Percentiles rank a stretch among this genome's conserved stretches.
These are phyloP conservation scores for Parauchenoglanis punctatus DNA, from an alignment of 2,797 vertebrate genomes.

Conservation along the genomic window DNA sequence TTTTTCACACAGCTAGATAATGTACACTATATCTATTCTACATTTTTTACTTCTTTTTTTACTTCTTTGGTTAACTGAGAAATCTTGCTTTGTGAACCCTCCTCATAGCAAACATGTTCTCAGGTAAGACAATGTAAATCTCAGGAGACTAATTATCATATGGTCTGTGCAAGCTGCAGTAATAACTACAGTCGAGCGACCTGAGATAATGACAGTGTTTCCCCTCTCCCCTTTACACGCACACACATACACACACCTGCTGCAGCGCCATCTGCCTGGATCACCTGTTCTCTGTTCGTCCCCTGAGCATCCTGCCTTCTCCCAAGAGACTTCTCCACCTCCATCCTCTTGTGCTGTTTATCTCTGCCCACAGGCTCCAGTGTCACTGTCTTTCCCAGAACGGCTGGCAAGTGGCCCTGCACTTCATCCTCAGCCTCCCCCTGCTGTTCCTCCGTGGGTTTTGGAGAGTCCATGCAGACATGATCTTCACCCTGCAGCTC, in stretches of 20 bases:
- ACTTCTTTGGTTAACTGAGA: background rate
- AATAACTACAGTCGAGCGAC: slow-evolving; percentile 24
- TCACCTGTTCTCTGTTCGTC: slow-evolving; percentile 42
- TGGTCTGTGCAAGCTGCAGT: slow-evolving; percentile 29
- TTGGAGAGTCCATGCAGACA: slow-evolving; percentile 19
- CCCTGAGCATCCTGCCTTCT: slow-evolving; percentile 30
- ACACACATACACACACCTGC: slow-evolving; percentile 68
- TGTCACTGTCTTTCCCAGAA: slow-evolving; percentile 50
- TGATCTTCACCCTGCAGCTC: slow-evolving; percentile 23
- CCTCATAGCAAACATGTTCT: slow-evolving; percentile 21
- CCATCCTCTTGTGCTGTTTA: slow-evolving; percentile 47
- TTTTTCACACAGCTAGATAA: background rate
- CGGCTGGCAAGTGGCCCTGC: background rate
- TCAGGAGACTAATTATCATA: slow-evolving; percentile 50
- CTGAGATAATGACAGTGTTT: slow-evolving; percentile 45
- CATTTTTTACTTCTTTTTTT: background rate
- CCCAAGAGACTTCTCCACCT: slow-evolving; percentile 11
- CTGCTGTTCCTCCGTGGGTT: slow-evolving; percentile 21
- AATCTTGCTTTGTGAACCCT: background rate
- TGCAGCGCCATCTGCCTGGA: slow-evolving; percentile 39
- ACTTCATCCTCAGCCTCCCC: slow-evolving; percentile 22
- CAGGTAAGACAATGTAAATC: slow-evolving; percentile 24
- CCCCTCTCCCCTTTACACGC: slow-evolving; percentile 4
- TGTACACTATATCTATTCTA: background rate
- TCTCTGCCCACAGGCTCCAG: slow-evolving; percentile 46